Base-by-base conservation (phyloP, 2,797 vertebrate genomes). In the Chaunax sp. region DNA sequence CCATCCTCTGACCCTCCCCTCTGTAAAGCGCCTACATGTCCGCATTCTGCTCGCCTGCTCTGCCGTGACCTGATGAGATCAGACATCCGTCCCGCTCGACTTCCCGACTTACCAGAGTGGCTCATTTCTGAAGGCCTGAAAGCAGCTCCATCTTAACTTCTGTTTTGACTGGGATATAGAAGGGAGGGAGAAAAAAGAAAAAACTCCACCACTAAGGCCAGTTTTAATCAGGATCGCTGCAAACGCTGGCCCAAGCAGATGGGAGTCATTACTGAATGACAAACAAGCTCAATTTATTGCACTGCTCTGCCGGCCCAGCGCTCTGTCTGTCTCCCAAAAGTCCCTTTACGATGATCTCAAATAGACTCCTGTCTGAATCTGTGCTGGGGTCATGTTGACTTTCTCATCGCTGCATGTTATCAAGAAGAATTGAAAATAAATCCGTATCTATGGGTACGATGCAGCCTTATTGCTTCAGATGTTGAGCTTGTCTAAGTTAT, bases 201-300 rank as follows among this genome's bases (percentile, higher is more conserved):
- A 70, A 75, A 76, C 46, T 75, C 85, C 86, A 71, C 63, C 18
- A 75, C 80, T 64, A 59, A 74, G 82, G 77, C 86, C 83, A 73
- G 86, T 92, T 89, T 83, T 86, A 89, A 90, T 92, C 90, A 83
- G 87, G 76, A 79, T 72, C 61, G 50, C 82, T 86, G 79, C 76
- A 60, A 87, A 83, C 41, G 86, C 87, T 67, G 83, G 75, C 77
- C 77, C 69, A 51, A 89, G 86, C 91, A 92, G 89, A 91, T 90
- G 90, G 87, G 80, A 90, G 85, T 90, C 90, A 90, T 91, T 92
- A 92, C 76, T 10, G 65, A 63, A 78, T 47, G 81, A 87, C 90
- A 88, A 89, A 90, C 84, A 58, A 68, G 77, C 83, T 90, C 88
- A 82, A 81, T 92, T 90, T 85, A 87, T 85, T 58, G 75, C 77